phyloP scores from a whole-genome alignment of 1,140 invertebrate genomes.

The Drosophila elegans region DNA sequence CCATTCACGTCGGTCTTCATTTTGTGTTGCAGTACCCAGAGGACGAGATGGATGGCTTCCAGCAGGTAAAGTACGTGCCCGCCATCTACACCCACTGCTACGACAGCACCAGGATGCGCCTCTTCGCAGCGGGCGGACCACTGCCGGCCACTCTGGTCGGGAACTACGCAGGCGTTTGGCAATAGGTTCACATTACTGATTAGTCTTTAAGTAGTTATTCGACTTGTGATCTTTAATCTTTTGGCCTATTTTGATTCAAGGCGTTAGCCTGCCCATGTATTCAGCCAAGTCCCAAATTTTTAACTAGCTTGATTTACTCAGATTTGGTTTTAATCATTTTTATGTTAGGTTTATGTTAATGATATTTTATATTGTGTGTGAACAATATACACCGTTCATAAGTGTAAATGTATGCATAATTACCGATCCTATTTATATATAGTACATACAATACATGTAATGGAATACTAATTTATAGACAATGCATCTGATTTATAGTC shows the following conservation, averaged over 20 bases:
- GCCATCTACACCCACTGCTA: conserved; percentile 99
- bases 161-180: conserved; percentile 90
- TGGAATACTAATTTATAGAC: conserved; percentile 46
- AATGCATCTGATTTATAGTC: conserved; percentile 72
- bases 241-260: conserved; percentile 2
- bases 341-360: conserved; percentile 45
- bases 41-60: conserved; percentile 92
- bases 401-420: conserved; percentile 59
- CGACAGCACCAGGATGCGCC: conserved; percentile 94
- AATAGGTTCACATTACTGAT: conserved; percentile 84
- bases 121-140: conserved; percentile 97
- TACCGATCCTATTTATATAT: conserved; percentile 74
- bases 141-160: conserved; percentile 95
- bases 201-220: conserved; percentile 49
- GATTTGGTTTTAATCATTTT: conserved; percentile 35
- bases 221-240: conserved; percentile 39
- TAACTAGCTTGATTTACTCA: conserved; percentile 15
- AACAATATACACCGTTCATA: conserved; percentile 47
- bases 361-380: conserved; percentile 46
- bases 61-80: conserved; percentile 94
- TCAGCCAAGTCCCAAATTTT: conserved; percentile 33
- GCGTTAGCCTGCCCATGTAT: conserved; percentile 29
- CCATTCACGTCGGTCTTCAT: not conserved
- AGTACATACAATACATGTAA: conserved; percentile 43
- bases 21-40: conserved; percentile 89